Percentiles rank a stretch among this genome's conserved stretches.
Evolutionary conservation across 2,113 vertebrate genomes (phyloP).

Genomic region (Alces alces): DNA sequence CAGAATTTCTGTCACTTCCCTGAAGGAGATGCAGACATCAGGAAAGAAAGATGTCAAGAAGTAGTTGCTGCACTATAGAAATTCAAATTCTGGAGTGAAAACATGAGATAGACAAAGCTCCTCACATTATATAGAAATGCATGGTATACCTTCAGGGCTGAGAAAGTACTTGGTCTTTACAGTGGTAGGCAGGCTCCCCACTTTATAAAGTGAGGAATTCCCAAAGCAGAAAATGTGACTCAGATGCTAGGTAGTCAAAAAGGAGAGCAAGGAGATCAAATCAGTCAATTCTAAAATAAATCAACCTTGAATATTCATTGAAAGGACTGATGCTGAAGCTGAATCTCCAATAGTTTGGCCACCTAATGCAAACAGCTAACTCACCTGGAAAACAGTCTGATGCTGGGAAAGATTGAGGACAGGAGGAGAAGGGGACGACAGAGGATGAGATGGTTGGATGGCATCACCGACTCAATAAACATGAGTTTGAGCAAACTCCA

Average conservation of each 20-base stretch:
- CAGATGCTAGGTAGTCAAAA: background rate
- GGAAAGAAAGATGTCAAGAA: background rate
- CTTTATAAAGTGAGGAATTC: background rate
- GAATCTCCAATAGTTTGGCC: background rate
- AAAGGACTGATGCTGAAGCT: background rate
- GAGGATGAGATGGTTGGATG: background rate
- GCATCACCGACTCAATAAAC: background rate
- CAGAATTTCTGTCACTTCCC: background rate
- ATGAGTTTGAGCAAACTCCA: background rate
- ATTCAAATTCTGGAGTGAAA: background rate
- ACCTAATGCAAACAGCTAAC: background rate
- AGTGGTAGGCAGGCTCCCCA: background rate
- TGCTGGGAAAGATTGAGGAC: background rate
- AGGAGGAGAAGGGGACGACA: background rate
- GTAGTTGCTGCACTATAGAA: background rate
- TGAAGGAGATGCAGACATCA: background rate
- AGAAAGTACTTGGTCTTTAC: background rate
- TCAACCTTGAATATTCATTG: background rate
- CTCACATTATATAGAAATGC: background rate
- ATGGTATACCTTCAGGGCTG: background rate
- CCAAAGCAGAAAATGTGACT: background rate
- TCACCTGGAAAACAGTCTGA: background rate
- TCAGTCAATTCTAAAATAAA: background rate
- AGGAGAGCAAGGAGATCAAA: background rate
- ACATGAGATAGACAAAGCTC: background rate